Evolutionary conservation across 1,140 invertebrate genomes (phyloP).

Genomic region (Melanaphis sacchari): DNA sequence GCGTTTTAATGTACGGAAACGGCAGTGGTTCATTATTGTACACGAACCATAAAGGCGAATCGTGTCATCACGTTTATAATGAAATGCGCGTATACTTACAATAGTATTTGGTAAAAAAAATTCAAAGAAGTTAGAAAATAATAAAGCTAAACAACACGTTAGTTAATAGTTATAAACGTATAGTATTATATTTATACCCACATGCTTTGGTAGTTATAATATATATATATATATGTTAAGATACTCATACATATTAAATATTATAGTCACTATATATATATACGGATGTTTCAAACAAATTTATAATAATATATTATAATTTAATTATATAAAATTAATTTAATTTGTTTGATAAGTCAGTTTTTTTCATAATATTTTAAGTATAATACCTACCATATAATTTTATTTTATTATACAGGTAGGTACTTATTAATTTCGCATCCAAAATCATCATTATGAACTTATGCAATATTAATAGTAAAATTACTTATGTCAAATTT

Average conservation of each 20-base stretch:
- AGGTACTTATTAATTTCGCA: background rate
- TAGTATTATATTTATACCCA: background rate
- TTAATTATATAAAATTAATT: background rate
- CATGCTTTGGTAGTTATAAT: background rate
- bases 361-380: background rate
- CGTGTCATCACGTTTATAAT: conserved; percentile 3
- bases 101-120: background rate
- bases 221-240: background rate
- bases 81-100: background rate
- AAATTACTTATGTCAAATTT: background rate
- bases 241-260: background rate
- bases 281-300: background rate
- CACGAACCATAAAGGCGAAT: background rate
- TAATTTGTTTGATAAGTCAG: background rate
- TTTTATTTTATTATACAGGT: background rate
- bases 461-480: background rate
- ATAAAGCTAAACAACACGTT: background rate
- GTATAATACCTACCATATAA: background rate
- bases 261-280: background rate
- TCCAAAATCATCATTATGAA: background rate
- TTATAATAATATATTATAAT: background rate
- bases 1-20: background rate
- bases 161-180: background rate
- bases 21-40: background rate
- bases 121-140: background rate